A percentile compares a stretch with the other conserved stretches of the same genome.
Conservation (phyloP, 2,113 vertebrate species). For the Lichenostomus cassidix region DNA sequence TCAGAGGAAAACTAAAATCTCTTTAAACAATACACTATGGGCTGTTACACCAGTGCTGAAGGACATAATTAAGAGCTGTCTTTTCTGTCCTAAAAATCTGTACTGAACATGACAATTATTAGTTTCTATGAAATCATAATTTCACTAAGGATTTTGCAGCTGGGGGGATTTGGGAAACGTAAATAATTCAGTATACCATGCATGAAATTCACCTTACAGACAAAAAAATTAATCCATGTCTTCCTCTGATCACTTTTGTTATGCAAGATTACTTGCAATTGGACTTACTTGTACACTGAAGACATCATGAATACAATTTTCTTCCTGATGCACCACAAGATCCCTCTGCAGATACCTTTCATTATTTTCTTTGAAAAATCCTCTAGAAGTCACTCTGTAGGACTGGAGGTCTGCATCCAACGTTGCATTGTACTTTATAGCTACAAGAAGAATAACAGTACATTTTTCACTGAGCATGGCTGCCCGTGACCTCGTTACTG, state of each 20-base stretch:
- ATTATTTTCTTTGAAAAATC: conserved; percentile 83
- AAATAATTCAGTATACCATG: not conserved
- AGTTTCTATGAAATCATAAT: not conserved
- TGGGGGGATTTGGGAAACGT: not conserved
- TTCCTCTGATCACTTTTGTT: not conserved
- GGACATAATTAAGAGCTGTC: not conserved
- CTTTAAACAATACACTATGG: not conserved
- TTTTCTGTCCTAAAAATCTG: not conserved
- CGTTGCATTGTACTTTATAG: conserved; percentile 81
- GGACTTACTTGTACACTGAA: conserved; percentile 85
- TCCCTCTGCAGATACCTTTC: conserved; percentile 79
- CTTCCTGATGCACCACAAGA: conserved; percentile 36
- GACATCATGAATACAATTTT: conserved; percentile 69
- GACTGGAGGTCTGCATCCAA: conserved; percentile 85
- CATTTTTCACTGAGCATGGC: not conserved
- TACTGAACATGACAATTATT: not conserved
- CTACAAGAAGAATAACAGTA: conserved; percentile 48
- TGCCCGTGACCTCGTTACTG: not conserved
- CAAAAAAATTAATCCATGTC: not conserved
- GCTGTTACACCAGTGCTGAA: not conserved
- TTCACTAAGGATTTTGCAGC: not conserved
- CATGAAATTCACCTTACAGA: not conserved
- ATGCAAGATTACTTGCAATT: not conserved
- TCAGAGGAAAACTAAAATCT: not conserved
- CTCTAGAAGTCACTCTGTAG: conserved; percentile 84